These are phyloP conservation scores for Leptura quadrifasciata DNA, from an alignment of 2,888 invertebrate species.

Conservation along the genomic window DNA sequence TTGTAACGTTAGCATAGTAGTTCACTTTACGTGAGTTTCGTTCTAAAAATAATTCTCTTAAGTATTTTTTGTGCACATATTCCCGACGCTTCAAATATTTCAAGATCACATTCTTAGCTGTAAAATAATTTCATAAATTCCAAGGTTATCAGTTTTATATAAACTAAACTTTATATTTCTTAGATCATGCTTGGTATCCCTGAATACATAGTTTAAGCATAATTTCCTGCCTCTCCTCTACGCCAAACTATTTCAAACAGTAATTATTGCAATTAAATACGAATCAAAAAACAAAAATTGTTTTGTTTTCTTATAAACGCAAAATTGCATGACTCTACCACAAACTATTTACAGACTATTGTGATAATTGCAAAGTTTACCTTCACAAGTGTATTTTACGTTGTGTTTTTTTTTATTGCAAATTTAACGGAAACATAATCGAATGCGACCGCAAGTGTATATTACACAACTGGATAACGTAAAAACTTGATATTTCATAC, in stretches of 20 bases:
- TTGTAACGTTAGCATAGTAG: too few relatives aligned
- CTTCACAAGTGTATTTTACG: constrained; percentile 1
- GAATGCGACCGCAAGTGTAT: not conserved
- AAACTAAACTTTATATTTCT: not conserved
- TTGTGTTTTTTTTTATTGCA: not conserved
- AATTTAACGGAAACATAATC: not conserved
- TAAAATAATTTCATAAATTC: not conserved
- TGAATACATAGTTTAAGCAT: not conserved
- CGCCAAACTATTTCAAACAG: not conserved
- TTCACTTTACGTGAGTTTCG: too few relatives aligned
- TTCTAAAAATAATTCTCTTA: too few relatives aligned
- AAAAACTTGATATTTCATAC: constrained; percentile 36
- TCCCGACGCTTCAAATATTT: too few relatives aligned
- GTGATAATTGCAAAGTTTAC: constrained; percentile 4
- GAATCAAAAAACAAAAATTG: not conserved
- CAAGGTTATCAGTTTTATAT: not conserved
- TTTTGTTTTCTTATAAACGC: not conserved
- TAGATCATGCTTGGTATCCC: not conserved
- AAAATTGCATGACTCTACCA: not conserved
- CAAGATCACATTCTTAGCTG: too few relatives aligned
- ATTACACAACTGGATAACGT: constrained; percentile 31
- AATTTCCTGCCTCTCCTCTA: not conserved
- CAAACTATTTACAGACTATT: not conserved
- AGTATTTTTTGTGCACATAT: too few relatives aligned
- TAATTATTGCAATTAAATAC: not conserved